Conservation (phyloP, 1,140 invertebrate genomes). For the Amphibalanus amphitrite region DNA sequence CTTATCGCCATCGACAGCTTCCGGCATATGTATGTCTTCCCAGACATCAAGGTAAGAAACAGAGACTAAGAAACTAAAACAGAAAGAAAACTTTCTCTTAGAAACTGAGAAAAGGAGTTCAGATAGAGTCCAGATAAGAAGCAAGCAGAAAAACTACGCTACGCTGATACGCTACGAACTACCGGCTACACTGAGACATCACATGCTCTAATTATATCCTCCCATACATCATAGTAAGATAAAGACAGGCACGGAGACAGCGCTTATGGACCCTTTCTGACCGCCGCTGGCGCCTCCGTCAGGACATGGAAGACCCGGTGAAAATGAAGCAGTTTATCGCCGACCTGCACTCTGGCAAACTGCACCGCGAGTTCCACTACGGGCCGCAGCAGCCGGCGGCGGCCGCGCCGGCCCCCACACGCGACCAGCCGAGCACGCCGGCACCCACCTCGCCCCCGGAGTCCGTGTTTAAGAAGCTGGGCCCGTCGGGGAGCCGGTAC, state of each 20-base stretch:
- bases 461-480: conserved; percentile 91
- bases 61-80: too few species aligned
- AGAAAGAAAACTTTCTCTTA: too few species aligned
- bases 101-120: too few species aligned
- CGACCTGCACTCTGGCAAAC: conserved; percentile 92
- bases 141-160: too few species aligned
- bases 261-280: too few species aligned
- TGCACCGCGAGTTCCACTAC: conserved; percentile 97
- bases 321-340: conserved; percentile 73
- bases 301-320: conserved; percentile 58
- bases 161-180: too few species aligned
- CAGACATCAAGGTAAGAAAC: conserved; percentile 30
- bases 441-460: conserved; percentile 78
- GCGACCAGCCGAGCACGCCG: conserved; percentile 16
- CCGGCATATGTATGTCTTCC: conserved; percentile 96
- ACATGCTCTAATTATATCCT: too few species aligned
- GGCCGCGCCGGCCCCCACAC: background rate
- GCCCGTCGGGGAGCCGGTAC: conserved; percentile 90
- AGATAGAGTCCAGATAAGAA: too few species aligned
- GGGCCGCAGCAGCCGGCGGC: conserved; percentile 54
- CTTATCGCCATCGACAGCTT: conserved; percentile 98
- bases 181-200: too few species aligned
- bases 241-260: too few species aligned
- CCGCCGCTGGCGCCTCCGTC: too few species aligned
- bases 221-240: too few species aligned